phyloP scores from a whole-genome alignment of 2,113 vertebrate species.

The Rhizomys pruinosus region DNA sequence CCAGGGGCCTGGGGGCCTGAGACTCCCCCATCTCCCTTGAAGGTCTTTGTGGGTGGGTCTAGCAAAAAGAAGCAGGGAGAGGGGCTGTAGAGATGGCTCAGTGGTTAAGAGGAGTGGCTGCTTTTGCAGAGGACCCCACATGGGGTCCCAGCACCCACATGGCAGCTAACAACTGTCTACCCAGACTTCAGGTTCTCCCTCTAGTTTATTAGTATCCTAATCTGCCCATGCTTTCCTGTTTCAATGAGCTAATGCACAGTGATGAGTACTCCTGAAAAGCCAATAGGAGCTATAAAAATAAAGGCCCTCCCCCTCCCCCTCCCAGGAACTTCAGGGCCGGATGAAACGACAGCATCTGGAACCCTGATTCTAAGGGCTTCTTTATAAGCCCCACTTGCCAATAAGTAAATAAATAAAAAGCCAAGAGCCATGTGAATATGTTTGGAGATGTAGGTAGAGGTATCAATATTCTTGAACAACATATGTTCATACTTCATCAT shows the following conservation, averaged over 20 bases:
- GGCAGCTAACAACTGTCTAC: not conserved
- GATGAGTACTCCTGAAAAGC: constrained; percentile 10
- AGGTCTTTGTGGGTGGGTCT: not conserved
- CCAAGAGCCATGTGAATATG: not conserved
- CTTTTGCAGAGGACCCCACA: too few relatives aligned
- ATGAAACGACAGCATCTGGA: constrained; percentile 21
- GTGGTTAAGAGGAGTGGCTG: too few relatives aligned
- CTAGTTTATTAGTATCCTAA: not conserved
- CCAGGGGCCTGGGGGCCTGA: not conserved
- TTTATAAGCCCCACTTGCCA: not conserved
- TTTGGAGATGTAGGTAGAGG: not conserved
- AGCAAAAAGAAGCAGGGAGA: not conserved
- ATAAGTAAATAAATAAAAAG: constrained; percentile 51
- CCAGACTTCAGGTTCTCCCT: constrained; percentile 17
- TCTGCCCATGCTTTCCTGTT: not conserved
- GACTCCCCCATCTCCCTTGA: not conserved
- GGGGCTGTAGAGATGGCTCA: not conserved
- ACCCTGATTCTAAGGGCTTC: not conserved
- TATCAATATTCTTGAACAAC: constrained; percentile 47
- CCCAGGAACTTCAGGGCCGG: not conserved
- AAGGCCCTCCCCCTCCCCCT: not conserved
- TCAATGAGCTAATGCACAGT: not conserved
- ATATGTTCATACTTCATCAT: constrained; percentile 50
- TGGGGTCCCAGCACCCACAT: too few relatives aligned
- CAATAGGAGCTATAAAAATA: constrained; percentile 1